A percentile compares a stretch with the other conserved stretches of the same genome.
phyloP scores from a whole-genome alignment of 1,140 invertebrate species.

The Oreohelix idahoensis region DNA sequence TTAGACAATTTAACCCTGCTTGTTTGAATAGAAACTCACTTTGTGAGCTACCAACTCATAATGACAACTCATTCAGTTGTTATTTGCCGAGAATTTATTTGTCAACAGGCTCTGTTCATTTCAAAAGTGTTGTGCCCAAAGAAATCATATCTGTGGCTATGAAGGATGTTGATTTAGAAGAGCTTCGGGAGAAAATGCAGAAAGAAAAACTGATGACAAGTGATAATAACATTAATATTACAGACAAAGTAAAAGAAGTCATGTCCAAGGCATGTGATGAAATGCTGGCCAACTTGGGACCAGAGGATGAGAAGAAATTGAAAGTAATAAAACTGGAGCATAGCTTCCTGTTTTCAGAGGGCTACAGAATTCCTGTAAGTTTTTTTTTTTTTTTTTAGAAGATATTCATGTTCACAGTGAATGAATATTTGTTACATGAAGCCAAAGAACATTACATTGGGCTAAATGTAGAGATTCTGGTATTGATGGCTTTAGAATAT shows the following conservation, averaged over 20 bases:
- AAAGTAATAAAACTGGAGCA: constrained; percentile 33
- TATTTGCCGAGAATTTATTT: background rate
- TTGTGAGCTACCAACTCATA: background rate
- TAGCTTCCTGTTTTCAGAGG: constrained; percentile 33
- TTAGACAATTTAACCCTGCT: background rate
- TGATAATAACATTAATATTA: background rate
- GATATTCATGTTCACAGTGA: no score
- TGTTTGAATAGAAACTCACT: background rate
- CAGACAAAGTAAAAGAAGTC: constrained; percentile 13
- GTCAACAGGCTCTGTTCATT: background rate
- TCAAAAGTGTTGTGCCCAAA: background rate
- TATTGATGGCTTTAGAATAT: no score
- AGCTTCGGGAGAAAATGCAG: background rate
- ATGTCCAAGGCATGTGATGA: constrained; percentile 20
- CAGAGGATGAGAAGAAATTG: constrained; percentile 23
- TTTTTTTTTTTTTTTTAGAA: background rate
- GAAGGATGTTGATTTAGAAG: constrained; percentile 15
- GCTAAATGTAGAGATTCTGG: no score
- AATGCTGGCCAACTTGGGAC: constrained; percentile 13
- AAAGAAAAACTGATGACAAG: background rate
- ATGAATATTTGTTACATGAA: no score
- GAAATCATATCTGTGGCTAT: background rate
- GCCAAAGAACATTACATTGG: no score
- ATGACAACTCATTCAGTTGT: background rate
- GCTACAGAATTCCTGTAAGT: constrained; percentile 25